Base-by-base conservation (phyloP, 2,113 vertebrate species). In the Taxidea taxus region DNA sequence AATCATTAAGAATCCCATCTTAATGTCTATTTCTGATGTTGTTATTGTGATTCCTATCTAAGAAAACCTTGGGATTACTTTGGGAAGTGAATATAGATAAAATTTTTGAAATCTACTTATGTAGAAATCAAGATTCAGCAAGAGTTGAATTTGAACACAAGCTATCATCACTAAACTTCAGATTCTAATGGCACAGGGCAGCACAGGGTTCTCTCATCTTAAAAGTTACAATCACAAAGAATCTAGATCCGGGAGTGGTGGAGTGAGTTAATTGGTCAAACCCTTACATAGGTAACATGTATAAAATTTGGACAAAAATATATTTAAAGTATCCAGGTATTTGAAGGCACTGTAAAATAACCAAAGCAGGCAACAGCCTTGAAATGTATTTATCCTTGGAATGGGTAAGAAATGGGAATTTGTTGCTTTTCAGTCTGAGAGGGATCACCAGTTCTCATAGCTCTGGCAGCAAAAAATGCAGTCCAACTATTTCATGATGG, bases 61-160 rank as follows among this genome's bases (percentile, higher is more conserved):
- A 86, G 14, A 68, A 62, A 78, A 88, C 29, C 10, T 72, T 90
- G 29, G 51, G 6, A 84, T 54, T 85, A 83, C 16, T 68, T 47
- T 56, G 14, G 27, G 44, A 72, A 90, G 80, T 31, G 29, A 51
- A 20, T 49, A 66, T 37, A 62, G 49, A 60, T 78, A 51, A 68
- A 12, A 85, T 60, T 89, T 84, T 72, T 80, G 12, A 89, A 90
- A 56, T 80, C 15, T 15, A 85, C 51, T 89, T 64, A 89, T 64
- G 31, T 97, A 85, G 44, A 88, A 89, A 92, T 62, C 60, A 10
- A 89, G 47, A 85, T 72, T 90, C 75, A 81, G 37, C 16, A 27
- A n/a, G 80, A 62, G 27, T 42, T 93, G 62, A 29, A 93, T 93
- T 90, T 97, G 60, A 93, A 49, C 90, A 42, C 34, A 90, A 42